These are phyloP conservation scores for Hozukius guyotensis DNA, from an alignment of 2,797 vertebrate genomes.

Conservation along the genomic window DNA sequence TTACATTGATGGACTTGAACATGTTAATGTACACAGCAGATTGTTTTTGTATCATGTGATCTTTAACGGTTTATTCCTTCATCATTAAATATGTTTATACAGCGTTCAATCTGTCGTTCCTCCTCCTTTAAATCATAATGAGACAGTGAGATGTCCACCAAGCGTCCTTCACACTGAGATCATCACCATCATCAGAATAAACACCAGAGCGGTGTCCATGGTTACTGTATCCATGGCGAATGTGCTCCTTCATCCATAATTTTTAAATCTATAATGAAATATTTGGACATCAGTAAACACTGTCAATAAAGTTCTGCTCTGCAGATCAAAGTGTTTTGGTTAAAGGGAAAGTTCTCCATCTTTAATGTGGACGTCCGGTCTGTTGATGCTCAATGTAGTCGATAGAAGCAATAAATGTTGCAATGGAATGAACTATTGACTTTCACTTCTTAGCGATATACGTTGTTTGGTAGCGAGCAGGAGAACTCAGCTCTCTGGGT, in stretches of 20 bases:
- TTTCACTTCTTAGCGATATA: too few relatives aligned
- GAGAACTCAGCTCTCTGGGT: not conserved
- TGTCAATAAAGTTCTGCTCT: not conserved
- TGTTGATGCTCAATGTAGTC: not conserved
- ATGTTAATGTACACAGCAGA: not conserved
- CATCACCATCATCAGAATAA: not conserved
- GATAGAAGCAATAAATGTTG: not conserved
- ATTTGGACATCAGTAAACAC: not conserved
- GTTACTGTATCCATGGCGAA: not conserved
- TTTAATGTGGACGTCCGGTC: not conserved
- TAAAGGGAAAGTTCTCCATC: not conserved
- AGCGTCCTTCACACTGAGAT: not conserved
- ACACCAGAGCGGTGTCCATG: not conserved
- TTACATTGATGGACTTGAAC: not conserved
- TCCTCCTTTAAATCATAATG: not conserved
- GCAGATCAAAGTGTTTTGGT: slow-evolving; percentile 6
- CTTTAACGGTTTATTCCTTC: not conserved
- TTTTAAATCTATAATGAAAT: not conserved
- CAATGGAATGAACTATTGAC: too few relatives aligned
- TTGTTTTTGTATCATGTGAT: not conserved
- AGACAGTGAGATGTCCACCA: not conserved
- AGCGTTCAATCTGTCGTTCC: not conserved
- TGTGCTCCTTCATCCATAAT: not conserved
- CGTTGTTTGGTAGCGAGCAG: too few relatives aligned
- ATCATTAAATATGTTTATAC: not conserved